These are phyloP conservation scores for Crenuchus spilurus DNA, from an alignment of 2,797 vertebrate species.

Conservation along the genomic window DNA sequence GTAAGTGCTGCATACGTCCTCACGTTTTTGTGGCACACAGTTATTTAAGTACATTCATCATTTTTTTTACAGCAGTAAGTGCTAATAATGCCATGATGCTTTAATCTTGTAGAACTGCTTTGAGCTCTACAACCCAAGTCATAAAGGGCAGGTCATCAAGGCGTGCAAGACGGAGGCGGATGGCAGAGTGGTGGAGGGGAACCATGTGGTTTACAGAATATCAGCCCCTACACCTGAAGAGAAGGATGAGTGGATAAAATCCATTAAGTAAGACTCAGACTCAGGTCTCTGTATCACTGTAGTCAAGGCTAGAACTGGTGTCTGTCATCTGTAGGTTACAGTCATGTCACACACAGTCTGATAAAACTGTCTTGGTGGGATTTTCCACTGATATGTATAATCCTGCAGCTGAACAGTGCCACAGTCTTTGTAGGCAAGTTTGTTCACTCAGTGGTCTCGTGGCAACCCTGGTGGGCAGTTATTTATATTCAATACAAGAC, in stretches of 20 bases:
- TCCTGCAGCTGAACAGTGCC: too few species aligned
- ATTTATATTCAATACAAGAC: too few species aligned
- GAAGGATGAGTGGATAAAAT: conserved; percentile 99
- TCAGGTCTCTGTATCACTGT: not conserved
- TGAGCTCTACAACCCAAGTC: conserved; percentile 94
- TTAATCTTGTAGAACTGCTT: conserved; percentile 88
- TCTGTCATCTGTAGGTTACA: too few species aligned
- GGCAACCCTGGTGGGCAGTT: too few species aligned
- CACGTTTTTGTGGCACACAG: not conserved
- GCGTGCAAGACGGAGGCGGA: conserved; percentile 98
- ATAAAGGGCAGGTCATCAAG: conserved; percentile 98
- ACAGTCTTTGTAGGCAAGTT: too few species aligned
- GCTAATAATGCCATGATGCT: not conserved
- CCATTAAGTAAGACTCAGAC: conserved; percentile 86
- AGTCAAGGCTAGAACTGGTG: not conserved
- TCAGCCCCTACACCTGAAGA: conserved; percentile 95
- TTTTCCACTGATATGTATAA: too few species aligned
- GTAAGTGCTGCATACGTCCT: conserved; percentile 73
- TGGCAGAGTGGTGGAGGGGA: conserved; percentile 95
- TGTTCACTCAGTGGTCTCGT: too few species aligned
- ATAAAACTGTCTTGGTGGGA: too few species aligned
- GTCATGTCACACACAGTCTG: too few species aligned
- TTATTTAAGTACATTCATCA: too few species aligned
- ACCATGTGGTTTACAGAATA: conserved; percentile 97
- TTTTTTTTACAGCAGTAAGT: not conserved